Base-by-base conservation (phyloP, 2,113 vertebrate genomes). In the Felis chaus region DNA sequence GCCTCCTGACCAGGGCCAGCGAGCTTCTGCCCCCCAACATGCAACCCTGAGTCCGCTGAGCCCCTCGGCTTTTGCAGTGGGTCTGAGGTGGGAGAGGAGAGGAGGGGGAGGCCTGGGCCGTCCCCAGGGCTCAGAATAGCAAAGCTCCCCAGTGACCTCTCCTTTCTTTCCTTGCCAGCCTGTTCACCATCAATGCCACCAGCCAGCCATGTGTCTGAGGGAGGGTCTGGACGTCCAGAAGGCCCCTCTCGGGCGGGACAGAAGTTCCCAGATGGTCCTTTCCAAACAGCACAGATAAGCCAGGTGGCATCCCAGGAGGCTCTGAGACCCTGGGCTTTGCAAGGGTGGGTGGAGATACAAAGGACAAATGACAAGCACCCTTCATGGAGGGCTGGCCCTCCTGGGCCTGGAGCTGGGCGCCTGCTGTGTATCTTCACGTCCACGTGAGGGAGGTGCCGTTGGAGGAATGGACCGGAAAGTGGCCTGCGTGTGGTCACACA, bases 401-500 rank as follows among this genome's bases (percentile, higher is more conserved):
- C 16, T 4, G 45, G 53, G 68, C 66, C 66, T 23, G 11, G 4
- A 61, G 55, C 68, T 29, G 21, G 14, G 33, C 3, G 0, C 21
- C 25, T 1, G 0, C 9, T 18, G 1, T 5, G 1, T 18, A 16
- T 1, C 10, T 19, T 27, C n/a, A 33, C 1, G 1, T 31, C 88
- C 16, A 33, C 13, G 6, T 0, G 4, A 80, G 21, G 61, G 85
- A 63, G 27, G 65, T 7, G 9, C 29, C 6, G 2, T 12, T 4
- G 31, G 45, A 31, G 65, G 66, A 57, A 45, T 12, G 4, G 12
- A 61, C 16, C 18, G 12, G 23, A 16, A 48, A 0, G 25, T 27
- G 33, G 76, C 36, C 87, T 7, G 3, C 11, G 0, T 31, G 36
- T 68, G 61, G 65, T 29, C 88, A 85, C 7, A 0, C 65, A 29